These are phyloP conservation scores for Falcaria lacertinaria DNA, from an alignment of 2,888 invertebrate genomes.

Conservation along the genomic window DNA sequence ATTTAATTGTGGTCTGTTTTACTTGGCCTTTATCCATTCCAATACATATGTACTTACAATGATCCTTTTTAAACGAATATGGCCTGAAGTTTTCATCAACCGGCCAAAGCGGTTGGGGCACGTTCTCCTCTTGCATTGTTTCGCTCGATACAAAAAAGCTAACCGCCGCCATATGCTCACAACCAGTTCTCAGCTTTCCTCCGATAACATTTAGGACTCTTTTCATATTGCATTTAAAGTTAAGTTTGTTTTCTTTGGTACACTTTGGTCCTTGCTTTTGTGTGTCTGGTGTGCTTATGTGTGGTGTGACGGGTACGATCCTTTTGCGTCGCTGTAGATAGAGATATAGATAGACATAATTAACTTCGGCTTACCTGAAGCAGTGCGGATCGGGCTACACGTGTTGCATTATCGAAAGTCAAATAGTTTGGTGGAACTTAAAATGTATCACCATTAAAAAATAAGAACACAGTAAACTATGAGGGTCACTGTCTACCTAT, in stretches of 20 bases:
- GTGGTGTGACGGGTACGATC: conserved; percentile 64
- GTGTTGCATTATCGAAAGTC: conserved; percentile 8
- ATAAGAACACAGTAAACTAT: too few relatives aligned
- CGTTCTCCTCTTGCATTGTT: conserved; percentile 70
- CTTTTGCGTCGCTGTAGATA: conserved; percentile 59
- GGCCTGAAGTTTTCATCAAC: conserved; percentile 53
- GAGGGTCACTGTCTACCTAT: too few relatives aligned
- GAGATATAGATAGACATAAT: conserved; percentile 59
- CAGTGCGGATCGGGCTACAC: conserved; percentile 46
- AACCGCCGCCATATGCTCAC: conserved; percentile 31
- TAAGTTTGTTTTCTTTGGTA: conserved; percentile 48
- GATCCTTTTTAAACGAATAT: conserved; percentile 33
- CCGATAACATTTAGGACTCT: conserved; percentile 44
- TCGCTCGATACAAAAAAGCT: conserved; percentile 38
- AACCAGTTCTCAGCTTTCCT: conserved; percentile 47
- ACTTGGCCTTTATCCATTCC: neutral
- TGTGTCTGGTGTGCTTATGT: conserved; percentile 70
- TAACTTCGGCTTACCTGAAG: conserved; percentile 72
- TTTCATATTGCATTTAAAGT: conserved; percentile 34
- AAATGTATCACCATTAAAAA: too few relatives aligned
- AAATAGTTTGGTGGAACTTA: too few relatives aligned
- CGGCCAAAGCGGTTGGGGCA: conserved; percentile 71
- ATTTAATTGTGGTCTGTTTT: neutral
- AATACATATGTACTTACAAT: too few relatives aligned
- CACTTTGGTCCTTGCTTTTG: conserved; percentile 60